Evolutionary conservation across 2,113 vertebrate species (phyloP), one percentile per base, ranked within the genome.

Genomic region (Ophthalmolycus amberensis): DNA sequence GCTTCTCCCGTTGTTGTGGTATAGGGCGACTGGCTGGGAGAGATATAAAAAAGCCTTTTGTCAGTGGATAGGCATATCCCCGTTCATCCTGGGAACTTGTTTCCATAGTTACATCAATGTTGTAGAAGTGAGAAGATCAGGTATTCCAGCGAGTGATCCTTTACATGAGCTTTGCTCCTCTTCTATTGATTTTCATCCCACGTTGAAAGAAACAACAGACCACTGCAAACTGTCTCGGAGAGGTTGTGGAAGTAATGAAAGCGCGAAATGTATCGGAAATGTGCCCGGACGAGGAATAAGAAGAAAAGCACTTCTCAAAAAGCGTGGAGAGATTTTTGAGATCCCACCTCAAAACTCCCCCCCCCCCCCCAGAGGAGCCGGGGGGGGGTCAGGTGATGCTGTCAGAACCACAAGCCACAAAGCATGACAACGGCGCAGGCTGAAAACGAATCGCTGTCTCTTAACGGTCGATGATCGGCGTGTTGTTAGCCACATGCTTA

Each of bases 101-200:
- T 95, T 94, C 95, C 94, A 95, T 95, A 95, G 95, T 93, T 95
- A 95, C 95, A 90, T 93, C 83, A 93, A 91, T 93, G 93, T 93
- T 93, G 92, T 93, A 92, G 86, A 90, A 91, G 89, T 90, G 89
- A 90, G 89, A 90, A 92, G 91, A 93, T 93, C 92, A 92, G 92
- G 94, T 93, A 93, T 93, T 92, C 87, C 90, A 90, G 90, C 84
- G 93, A 94, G 92, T 93, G 93, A 93, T 93, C 91, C 83, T 90
- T 90, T 90, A 92, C 91, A 91, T 90, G 90, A 88, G 87, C 89
- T 82, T 77, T 92, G 89, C 86, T 88, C 72, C 85, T 71, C 79
- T 87, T 11, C 37, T 91, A 94, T 94, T 92, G 93, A 94, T 94
- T 94, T 94, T 90, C 84, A 92, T 87, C 89, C 90, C 85, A 86